phyloP scores from a whole-genome alignment of 2,888 invertebrate species.

The Nomada flava region DNA sequence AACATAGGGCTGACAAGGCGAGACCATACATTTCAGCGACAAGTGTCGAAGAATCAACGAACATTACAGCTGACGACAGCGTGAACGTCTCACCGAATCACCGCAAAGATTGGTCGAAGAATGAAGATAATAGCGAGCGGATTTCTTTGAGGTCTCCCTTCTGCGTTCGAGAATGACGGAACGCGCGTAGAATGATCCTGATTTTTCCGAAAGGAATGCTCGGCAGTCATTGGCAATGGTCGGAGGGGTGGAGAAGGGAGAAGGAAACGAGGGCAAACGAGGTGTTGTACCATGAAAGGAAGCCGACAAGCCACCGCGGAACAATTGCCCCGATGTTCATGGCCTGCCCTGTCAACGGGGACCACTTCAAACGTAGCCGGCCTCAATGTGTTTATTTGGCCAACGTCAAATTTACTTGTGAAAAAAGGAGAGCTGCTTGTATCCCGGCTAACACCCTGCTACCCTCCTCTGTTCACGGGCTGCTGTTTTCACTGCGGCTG shows the following conservation, averaged over 20 bases:
- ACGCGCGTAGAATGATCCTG: constrained; percentile 62
- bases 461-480: constrained; percentile 22
- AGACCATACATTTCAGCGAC: constrained; percentile 5
- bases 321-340: constrained; percentile 70
- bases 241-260: constrained; percentile 25
- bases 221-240: constrained; percentile 38
- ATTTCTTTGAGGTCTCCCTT: constrained; percentile 55
- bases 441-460: constrained; percentile 56
- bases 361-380: constrained; percentile 83
- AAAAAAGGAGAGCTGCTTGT: constrained; percentile 58
- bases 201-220: constrained; percentile 52
- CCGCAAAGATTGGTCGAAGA: constrained; percentile 35
- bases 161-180: constrained; percentile 9
- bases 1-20: not conserved
- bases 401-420: constrained; percentile 83
- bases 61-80: not conserved
- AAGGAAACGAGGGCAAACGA: constrained; percentile 60
- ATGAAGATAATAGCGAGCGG: constrained; percentile 62
- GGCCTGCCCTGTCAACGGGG: constrained; percentile 70
- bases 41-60: constrained; percentile 16
- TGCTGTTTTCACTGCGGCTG: constrained; percentile 35
- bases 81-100: constrained; percentile 4
- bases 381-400: constrained; percentile 83
- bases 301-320: constrained; percentile 60
- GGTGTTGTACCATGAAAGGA: constrained; percentile 37